phyloP scores from a whole-genome alignment of 2,797 vertebrate species.

The Paedocypris micromegethes region DNA sequence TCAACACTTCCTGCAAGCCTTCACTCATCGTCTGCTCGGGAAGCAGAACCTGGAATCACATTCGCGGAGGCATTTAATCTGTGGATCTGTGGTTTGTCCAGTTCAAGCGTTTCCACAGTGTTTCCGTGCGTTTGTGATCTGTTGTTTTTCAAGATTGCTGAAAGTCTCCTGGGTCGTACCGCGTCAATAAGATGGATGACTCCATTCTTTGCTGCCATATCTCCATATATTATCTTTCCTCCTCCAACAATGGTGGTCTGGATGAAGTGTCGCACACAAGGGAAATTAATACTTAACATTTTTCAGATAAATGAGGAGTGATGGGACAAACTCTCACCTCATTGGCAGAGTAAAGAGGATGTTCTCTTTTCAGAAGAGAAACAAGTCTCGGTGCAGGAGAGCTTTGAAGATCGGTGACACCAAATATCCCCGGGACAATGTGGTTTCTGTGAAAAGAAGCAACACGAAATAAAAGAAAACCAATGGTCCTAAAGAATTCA shows the following conservation, averaged over 20 bases:
- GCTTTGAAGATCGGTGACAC: conserved; percentile 65
- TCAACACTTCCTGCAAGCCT: conserved; percentile 72
- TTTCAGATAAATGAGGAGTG: background rate
- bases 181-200: conserved; percentile 84
- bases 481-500: background rate
- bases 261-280: conserved; percentile 23
- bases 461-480: conserved; percentile 29
- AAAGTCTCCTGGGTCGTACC: conserved; percentile 57
- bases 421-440: conserved; percentile 66
- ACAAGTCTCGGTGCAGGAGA: conserved; percentile 65
- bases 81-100: background rate
- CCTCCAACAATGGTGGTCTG: conserved; percentile 75
- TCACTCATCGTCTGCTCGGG: conserved; percentile 66
- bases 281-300: no score
- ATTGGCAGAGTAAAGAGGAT: conserved; percentile 67
- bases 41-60: conserved; percentile 74
- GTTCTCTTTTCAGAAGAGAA: conserved; percentile 68
- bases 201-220: conserved; percentile 81
- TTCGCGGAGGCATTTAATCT: background rate
- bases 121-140: background rate
- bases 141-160: background rate
- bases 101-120: background rate
- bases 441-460: conserved; percentile 82
- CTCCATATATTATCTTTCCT: conserved; percentile 65
- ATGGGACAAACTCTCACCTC: conserved; percentile 63